Conservation (phyloP, 2,113 vertebrate species). For the Psilopsiagon aymara region DNA sequence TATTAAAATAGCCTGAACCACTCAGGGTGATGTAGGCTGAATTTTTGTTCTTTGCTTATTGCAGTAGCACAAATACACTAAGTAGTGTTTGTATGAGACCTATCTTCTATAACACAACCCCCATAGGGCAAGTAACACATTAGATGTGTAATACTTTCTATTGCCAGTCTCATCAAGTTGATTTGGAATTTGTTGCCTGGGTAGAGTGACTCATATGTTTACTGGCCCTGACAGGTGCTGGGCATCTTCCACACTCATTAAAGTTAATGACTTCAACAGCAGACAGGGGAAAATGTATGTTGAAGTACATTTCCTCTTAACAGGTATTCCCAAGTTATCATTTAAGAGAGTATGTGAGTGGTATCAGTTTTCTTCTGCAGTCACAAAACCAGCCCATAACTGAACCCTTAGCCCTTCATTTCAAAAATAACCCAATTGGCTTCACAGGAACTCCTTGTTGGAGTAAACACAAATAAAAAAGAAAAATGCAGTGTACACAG, state of each 20-base stretch:
- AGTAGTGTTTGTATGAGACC: background rate
- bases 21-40: background rate
- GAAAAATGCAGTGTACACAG: background rate
- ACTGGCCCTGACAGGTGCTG: slow-evolving; percentile 36
- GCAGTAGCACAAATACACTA: background rate
- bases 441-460: background rate
- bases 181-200: slow-evolving; percentile 26
- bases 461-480: background rate
- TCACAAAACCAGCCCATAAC: background rate
- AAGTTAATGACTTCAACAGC: slow-evolving; percentile 40
- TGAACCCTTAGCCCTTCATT: background rate
- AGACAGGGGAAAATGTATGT: background rate
- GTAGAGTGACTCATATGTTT: slow-evolving; percentile 46
- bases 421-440: background rate
- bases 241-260: slow-evolving; percentile 25
- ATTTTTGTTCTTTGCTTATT: background rate
- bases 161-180: slow-evolving; percentile 14
- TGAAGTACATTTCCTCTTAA: background rate
- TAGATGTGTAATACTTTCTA: background rate
- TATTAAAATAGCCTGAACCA: background rate
- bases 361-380: background rate
- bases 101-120: background rate
- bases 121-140: background rate
- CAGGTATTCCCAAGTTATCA: background rate
- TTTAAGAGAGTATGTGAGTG: background rate